Evolutionary conservation across 2,113 vertebrate species (phyloP), one percentile per base, ranked within the genome.

Genomic region (Alaudala cheleensis): DNA sequence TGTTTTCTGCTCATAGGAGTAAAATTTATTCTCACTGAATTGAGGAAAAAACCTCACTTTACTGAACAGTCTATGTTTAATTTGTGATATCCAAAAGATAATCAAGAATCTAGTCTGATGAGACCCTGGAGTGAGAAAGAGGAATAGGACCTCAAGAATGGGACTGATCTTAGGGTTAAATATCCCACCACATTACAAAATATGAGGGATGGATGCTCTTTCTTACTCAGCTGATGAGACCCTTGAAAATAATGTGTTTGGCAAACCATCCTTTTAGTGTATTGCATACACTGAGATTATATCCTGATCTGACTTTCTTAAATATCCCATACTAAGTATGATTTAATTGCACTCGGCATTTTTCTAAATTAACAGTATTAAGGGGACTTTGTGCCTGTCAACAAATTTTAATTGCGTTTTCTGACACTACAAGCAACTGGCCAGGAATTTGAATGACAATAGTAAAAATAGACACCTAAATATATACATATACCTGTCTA

Each of bases 221-320:
- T 66, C 31, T 45, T 15, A 37, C 5, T 67, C 13, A 45, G 14
- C 15, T 37, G 12, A 11, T 73, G 16, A 66, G 11, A 19, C 11
- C 12, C 64, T 56, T 57, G 40, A 61, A 51, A 6, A 45, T 4
- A 45, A 50, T 19, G 4, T 5, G 0, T 42, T 84, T 23, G 39
- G 26, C 14, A 65, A 73, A 64, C 2, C 4, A 24, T 44, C 6
- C 5, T 56, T 8, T 28, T 78, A 25, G 17, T 23, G 2, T 42
- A 28, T 3, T 0, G 0, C 19, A 24, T 47, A 10, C 16, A 42
- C 8, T 4, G 3, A 73, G 14, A 45, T 34, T 21, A 49, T 24
- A 45, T 1, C 2, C 4, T 50, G 50, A 16, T 81, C 19, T 90
- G 19, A 50, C 7, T 78, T 90, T 42, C 18, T 42, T n/a, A 47